Evolutionary conservation across 2,888 invertebrate genomes (phyloP), one percentile per base, ranked within the genome.

Genomic region (Hypercompe scribonia): DNA sequence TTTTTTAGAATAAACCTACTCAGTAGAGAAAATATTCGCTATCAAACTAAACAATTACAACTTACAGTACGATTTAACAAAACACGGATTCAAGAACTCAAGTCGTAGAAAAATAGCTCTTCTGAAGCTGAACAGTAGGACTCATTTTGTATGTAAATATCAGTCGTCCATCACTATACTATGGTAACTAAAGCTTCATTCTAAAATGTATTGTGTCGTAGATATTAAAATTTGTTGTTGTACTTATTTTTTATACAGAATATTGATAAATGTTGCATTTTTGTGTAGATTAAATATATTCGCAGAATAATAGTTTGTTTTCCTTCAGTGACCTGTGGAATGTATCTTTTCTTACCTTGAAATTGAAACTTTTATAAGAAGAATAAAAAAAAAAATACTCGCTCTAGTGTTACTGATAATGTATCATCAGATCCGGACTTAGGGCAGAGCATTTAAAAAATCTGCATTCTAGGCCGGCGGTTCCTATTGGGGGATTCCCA

Each of bases 221-320:
- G 91, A 90, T 89, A 61, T 87, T 91, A 90, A 87, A 88, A 91
- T 94, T 90, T 89, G 93, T 93, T 94, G 91, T 94, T 92, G 88
- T 91, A 91, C 88, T 95, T 94, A 94, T 94, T 95, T 93, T 93
- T 94, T 94, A 94, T 94, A 94, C 91, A 88, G 86, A 85, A 89
- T 95, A 94, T 94, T 94, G 91, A 91, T 92, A 87, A 93, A 93
- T 89, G 94, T 95, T 95, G 94, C 94, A 93, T 91, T 93, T 93
- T 92, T 92, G 88, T 87, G 92, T 94, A 94, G 92, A 90, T 90
- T 90, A 90, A 93, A 90, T 94, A 92, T 92, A 91, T 94, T 94
- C 93, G 93, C 94, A 91, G 91, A 90, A 90, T 86, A 84, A 81
- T 71, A 70, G 28, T 39, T 69, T 61, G 24, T 69, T 68, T 68